These are phyloP conservation scores for Sicus ferrugineus DNA, from an alignment of 2,888 invertebrate genomes.

Conservation along the genomic window DNA sequence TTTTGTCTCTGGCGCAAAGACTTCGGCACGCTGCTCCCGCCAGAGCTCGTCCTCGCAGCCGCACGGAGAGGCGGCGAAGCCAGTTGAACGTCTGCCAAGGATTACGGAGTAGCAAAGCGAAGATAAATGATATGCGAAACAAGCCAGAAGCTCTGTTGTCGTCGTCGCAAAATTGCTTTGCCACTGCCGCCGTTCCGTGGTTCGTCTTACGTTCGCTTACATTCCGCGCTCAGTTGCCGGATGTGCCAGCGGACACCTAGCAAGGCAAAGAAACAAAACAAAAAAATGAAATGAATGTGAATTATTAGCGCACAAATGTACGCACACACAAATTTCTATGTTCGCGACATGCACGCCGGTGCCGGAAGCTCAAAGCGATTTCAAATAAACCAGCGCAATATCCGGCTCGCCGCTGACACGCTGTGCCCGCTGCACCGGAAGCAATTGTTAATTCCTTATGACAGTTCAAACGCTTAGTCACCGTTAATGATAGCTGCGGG, in stretches of 20 bases:
- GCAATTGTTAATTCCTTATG: constrained; percentile 33
- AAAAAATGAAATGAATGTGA: neutral
- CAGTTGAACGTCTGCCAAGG: constrained; percentile 39
- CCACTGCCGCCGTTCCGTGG: neutral
- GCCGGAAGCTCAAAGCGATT: constrained; percentile 12
- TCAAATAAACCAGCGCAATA: constrained; percentile 13
- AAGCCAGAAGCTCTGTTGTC: constrained; percentile 23
- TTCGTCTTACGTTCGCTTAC: neutral
- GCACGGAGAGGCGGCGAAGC: neutral
- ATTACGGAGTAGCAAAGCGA: constrained; percentile 38
- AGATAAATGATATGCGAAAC: constrained; percentile 46
- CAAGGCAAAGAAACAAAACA: neutral
- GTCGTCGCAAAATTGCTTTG: neutral
- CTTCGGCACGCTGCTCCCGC: too few relatives aligned
- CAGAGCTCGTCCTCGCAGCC: neutral
- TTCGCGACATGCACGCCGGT: constrained; percentile 22
- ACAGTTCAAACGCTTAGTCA: constrained; percentile 30
- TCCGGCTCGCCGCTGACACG: constrained; percentile 16
- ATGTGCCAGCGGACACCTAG: neutral
- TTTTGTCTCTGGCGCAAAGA: constrained; percentile 15
- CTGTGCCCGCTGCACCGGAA: constrained; percentile 11
- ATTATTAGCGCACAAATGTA: neutral
- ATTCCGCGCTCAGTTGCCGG: too few relatives aligned
- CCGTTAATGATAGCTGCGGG: constrained; percentile 18
- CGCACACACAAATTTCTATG: constrained; percentile 8